Conservation (phyloP, 2,888 invertebrate species). For the Cordylochernes scorpioides region DNA sequence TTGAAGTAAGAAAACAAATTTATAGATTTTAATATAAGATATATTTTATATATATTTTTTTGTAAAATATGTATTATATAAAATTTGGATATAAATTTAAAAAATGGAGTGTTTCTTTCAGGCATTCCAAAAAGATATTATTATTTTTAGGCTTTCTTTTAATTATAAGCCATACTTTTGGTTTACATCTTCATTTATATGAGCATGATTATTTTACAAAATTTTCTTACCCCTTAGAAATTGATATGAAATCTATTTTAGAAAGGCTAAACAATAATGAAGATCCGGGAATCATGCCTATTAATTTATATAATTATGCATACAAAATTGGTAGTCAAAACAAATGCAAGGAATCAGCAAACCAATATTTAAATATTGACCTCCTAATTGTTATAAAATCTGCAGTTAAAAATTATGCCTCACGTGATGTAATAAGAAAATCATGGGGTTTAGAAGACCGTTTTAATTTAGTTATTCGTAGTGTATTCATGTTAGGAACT, state of each 20-base stretch:
- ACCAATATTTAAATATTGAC: conserved; percentile 26
- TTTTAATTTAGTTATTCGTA: conserved; percentile 43
- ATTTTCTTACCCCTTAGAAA: conserved; percentile 50
- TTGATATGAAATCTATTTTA: conserved; percentile 29
- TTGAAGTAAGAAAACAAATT: no score
- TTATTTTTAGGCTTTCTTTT: no score
- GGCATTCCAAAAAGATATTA: no score
- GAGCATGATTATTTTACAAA: conserved; percentile 36
- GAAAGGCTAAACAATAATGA: conserved; percentile 30
- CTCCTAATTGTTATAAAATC: conserved; percentile 57
- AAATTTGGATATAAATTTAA: no score
- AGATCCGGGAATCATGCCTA: conserved; percentile 30
- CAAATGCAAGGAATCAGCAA: conserved; percentile 16
- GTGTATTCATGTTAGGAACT: conserved; percentile 46
- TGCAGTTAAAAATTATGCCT: conserved; percentile 36
- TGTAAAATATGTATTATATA: no score
- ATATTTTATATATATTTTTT: no score
- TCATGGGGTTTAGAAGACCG: conserved; percentile 56
- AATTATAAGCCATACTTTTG: no score
- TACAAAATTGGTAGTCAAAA: conserved; percentile 16
- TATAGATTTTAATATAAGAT: no score
- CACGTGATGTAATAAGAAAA: conserved; percentile 41
- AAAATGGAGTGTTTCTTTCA: no score
- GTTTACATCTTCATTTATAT: no score
- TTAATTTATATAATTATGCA: conserved; percentile 23